Conservation (phyloP, 2,888 invertebrate genomes). For the Ophion obscuratus region DNA sequence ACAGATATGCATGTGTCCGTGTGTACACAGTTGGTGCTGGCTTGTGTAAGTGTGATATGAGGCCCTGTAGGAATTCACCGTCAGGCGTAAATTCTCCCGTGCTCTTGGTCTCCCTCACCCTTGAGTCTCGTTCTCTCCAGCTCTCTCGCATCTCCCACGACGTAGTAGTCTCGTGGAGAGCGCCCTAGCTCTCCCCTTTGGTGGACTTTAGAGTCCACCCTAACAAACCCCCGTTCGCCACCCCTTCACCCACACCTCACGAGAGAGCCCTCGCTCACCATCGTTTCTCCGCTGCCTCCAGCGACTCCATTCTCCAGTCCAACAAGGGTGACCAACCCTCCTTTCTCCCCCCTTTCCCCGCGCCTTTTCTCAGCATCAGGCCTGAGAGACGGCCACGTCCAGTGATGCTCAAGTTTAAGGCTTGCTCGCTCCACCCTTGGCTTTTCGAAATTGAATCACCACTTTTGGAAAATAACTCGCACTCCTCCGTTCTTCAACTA, state of each 20-base stretch:
- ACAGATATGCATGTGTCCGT: conserved; percentile 56
- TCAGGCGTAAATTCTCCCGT: conserved; percentile 80
- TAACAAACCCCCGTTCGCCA: conserved; percentile 75
- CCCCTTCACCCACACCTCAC: conserved; percentile 72
- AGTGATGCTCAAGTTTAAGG: conserved; percentile 80
- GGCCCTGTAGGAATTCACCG: conserved; percentile 81
- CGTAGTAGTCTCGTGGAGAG: conserved; percentile 42
- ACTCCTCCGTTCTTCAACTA: background rate
- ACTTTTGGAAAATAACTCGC: background rate
- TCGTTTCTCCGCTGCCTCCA: conserved; percentile 81
- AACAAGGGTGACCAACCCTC: conserved; percentile 82
- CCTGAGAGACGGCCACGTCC: conserved; percentile 71
- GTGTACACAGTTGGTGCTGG: conserved; percentile 30
- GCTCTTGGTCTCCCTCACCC: conserved; percentile 62
- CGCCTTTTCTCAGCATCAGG: conserved; percentile 49
- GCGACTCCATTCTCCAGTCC: conserved; percentile 82
- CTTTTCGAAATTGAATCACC: background rate
- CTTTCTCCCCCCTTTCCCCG: conserved; percentile 71
- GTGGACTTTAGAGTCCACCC: conserved; percentile 82
- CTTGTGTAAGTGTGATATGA: conserved; percentile 77
- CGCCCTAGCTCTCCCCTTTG: conserved; percentile 74
- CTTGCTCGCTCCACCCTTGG: conserved; percentile 35
- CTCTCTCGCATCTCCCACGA: conserved; percentile 65
- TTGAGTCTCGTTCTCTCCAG: conserved; percentile 48
- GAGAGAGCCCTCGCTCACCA: conserved; percentile 72